Base-by-base conservation (phyloP, 2,113 vertebrate species). In the Grammomys surdaster region DNA sequence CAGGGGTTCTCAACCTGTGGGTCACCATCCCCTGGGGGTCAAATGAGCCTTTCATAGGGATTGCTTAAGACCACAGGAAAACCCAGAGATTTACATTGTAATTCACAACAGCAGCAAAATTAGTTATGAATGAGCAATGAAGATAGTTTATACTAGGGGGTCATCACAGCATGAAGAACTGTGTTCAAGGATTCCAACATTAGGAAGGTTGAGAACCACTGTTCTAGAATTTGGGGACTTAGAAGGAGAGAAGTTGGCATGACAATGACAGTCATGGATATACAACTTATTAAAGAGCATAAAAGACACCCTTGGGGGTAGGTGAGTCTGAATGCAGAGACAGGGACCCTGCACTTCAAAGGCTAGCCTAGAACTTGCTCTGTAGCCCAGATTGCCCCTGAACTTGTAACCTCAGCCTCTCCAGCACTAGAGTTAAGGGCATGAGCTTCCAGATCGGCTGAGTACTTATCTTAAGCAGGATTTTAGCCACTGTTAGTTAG, bases 171-270 rank as follows among this genome's bases (percentile, higher is more conserved):
- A 72, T 72, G 36, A 72, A 72, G 69, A n/a, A n/a, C 69, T n/a
- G 36, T 20, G n/a, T 36, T 72, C 36, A 72, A 72, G 13, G 36
- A n/a, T n/a, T 17, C 3, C 69, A 72, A n/a, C 36, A 72, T n/a
- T 72, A 7, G 33, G 13, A 70, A 70, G 17, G 69, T n/a, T 72
- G 36, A 72, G 36, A 72, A 19, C 36, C 36, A n/a, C 69, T 72
- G 69, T 40, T 63, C 80, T 60, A 60, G n/a, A 63, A 12, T 51
- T 48, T 88, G 70, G 70, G 28, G 14, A 90, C 54, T 77, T 60
- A 5, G n/a, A 85, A 89, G 51, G 43, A 96, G 46, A 92, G 31
- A 96, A 92, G 84, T 93, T 26, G 0, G 7, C 77, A 96, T 89
- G 26, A 84, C 63, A 87, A 3, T 20, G 11, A 89, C 90, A 86